Evolutionary conservation across 2,113 vertebrate genomes (phyloP).

Genomic region (Zeus faber): DNA sequence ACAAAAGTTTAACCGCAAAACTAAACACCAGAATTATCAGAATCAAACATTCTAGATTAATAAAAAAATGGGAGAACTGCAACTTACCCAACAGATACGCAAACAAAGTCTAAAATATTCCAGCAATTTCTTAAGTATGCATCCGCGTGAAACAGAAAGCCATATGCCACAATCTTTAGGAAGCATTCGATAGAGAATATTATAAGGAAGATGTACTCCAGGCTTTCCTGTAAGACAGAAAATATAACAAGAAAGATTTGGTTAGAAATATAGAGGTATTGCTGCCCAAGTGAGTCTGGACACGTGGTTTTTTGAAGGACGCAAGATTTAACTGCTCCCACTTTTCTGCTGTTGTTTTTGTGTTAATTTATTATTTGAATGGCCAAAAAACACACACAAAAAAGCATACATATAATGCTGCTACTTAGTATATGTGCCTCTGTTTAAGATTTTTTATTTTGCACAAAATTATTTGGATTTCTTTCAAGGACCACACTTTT

Average conservation of each 20-base stretch:
- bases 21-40: no score
- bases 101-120: constrained; percentile 91
- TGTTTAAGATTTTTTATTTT: background rate
- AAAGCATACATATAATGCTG: background rate
- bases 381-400: no score
- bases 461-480: no score
- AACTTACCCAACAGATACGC: constrained; percentile 87
- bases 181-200: constrained; percentile 89
- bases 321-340: no score
- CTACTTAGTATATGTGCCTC: background rate
- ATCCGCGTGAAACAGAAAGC: constrained; percentile 87
- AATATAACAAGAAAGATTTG: constrained; percentile 5
- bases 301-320: no score
- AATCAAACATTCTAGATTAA: no score
- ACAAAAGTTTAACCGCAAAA: no score
- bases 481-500: no score
- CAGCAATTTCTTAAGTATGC: constrained; percentile 90
- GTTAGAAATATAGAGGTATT: background rate
- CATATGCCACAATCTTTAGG: constrained; percentile 90
- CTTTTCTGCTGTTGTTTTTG: background rate
- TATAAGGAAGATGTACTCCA: constrained; percentile 90
- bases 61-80: no score
- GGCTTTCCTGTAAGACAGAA: constrained; percentile 79
- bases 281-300: background rate
- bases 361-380: background rate